These are phyloP conservation scores for Ochotona princeps DNA, from an alignment of 2,113 vertebrate species.

Conservation along the genomic window DNA sequence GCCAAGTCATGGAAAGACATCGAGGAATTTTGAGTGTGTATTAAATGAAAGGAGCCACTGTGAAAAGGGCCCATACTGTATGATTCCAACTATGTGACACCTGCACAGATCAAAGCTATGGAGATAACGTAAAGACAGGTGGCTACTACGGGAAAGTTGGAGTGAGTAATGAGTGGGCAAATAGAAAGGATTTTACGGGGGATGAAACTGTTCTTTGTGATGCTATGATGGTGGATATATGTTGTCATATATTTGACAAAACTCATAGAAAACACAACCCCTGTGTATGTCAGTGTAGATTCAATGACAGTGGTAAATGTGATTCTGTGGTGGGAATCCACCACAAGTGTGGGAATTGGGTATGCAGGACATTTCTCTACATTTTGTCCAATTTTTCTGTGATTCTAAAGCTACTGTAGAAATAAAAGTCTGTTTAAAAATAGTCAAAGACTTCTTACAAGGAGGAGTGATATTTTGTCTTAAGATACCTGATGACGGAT, in stretches of 20 bases:
- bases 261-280: background rate
- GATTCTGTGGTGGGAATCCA: background rate
- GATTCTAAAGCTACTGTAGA: background rate
- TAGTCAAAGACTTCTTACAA: background rate
- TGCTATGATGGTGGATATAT: background rate
- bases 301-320: background rate
- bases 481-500: background rate
- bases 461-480: background rate
- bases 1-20: background rate
- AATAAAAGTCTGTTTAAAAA: background rate
- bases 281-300: background rate
- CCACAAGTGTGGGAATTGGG: rapidly evolving
- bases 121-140: background rate
- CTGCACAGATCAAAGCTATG: background rate
- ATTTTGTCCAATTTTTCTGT: background rate
- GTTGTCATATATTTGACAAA: background rate
- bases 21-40: background rate
- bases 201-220: background rate
- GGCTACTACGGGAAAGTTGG: background rate
- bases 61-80: background rate
- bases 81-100: background rate
- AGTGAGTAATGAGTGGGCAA: background rate
- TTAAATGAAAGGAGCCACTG: background rate
- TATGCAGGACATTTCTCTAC: background rate
- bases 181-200: background rate